Evolutionary conservation across 2,888 invertebrate species (phyloP).

Genomic region (Brachypalpus laphriformis): DNA sequence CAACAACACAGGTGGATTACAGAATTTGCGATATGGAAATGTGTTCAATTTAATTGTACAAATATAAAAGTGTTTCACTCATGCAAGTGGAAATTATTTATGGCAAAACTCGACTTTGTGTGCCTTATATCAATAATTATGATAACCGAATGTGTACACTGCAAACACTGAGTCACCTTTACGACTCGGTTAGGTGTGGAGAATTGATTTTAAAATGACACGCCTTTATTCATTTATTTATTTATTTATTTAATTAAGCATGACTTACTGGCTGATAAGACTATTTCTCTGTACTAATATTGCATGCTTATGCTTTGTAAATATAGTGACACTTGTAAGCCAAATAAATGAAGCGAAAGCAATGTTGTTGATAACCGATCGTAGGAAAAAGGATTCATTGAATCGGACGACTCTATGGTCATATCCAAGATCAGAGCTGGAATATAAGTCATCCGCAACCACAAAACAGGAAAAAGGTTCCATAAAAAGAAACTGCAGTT

Average conservation of each 20-base stretch:
- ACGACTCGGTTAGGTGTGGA: background rate
- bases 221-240: background rate
- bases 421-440: too few relatives aligned
- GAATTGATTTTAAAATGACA: background rate
- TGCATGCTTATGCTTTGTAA: too few relatives aligned
- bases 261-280: background rate
- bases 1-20: slow-evolving; percentile 51
- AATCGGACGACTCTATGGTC: too few relatives aligned
- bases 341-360: too few relatives aligned
- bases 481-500: too few relatives aligned
- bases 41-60: slow-evolving; percentile 2
- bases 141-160: background rate
- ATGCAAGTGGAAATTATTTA: background rate
- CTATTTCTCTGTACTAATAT: too few relatives aligned
- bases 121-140: background rate
- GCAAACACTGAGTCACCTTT: background rate
- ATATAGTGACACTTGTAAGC: too few relatives aligned
- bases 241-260: background rate
- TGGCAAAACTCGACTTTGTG: background rate
- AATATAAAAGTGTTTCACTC: background rate
- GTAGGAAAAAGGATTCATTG: too few relatives aligned
- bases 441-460: too few relatives aligned
- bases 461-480: too few relatives aligned
- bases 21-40: slow-evolving; percentile 12
- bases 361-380: too few relatives aligned